Base-by-base conservation (phyloP, 2,888 invertebrate species). In the Junonia oenone region DNA sequence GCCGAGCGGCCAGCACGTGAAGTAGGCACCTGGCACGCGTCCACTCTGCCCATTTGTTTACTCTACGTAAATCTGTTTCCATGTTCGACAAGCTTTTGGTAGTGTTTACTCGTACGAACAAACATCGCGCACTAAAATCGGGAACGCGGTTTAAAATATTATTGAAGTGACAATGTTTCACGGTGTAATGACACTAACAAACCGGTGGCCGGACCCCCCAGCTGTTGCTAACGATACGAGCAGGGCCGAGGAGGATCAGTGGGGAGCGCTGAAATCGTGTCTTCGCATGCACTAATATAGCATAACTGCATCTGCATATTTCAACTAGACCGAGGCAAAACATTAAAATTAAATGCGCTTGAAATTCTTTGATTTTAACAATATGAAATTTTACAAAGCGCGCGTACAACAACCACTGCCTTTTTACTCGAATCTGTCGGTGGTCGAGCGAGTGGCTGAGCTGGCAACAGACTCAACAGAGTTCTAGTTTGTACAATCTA, bases 61-160 rank as follows among this genome's bases (percentile, higher is more conserved):
- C 73, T 63, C 67, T 73, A 66, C 69, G 68, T 75, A 73, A 76
- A 73, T 72, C 76, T 73, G 74, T 76, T 77, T 77, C 75, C 72
- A 68, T 62, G 66, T 68, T 69, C 64, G 62, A 65, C 65, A 63
- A 66, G 68, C 66, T 70, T 75, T 75, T 74, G 74, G 72, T 73
- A 73, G 67, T 78, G 75, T 86, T 81, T 81, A 71, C 82, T 78
- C 80, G 76, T 45, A 57, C 66, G 65, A 60, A 58, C 69, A 73
- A 78, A 83, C 73, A 84, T 75, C 69, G 66, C 75, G 71, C 77
- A 77, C 71, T 75, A 73, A 71, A 79, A 74, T 73, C 65, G 72
- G 73, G 72, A 80, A 82, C 78, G 53, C 55, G 73, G 79, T 79
- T 80, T 76, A 76, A 78, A 72, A 72, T 78, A 74, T 76, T 76